Conservation (phyloP, 1,140 invertebrate species). For the Eriosoma lanigerum region DNA sequence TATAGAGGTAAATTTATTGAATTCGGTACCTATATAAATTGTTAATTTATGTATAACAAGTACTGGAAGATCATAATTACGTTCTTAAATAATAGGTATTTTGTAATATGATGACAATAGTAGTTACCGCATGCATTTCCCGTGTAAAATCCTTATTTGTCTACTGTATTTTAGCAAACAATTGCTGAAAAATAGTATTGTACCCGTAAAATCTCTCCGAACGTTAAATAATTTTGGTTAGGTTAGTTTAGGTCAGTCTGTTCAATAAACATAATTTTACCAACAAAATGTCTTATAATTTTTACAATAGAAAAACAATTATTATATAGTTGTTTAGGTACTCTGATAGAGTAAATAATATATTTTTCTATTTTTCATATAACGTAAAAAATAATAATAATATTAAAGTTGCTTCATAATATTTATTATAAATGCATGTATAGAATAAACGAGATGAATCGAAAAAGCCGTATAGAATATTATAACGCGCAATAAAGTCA, state of each 20-base stretch:
- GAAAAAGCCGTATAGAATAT: too few relatives aligned
- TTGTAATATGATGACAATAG: not conserved
- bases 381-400: not conserved
- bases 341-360: too few relatives aligned
- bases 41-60: not conserved
- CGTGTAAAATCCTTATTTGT: not conserved
- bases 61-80: not conserved
- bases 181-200: not conserved
- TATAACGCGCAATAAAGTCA: not conserved
- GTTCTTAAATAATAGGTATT: not conserved
- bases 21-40: not conserved
- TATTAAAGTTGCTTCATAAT: conserved; percentile 5
- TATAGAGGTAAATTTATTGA: not conserved
- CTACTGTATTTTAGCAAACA: too few relatives aligned
- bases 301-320: too few relatives aligned
- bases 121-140: not conserved
- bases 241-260: too few relatives aligned
- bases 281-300: too few relatives aligned
- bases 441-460: not conserved
- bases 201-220: not conserved
- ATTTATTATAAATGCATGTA: not conserved
- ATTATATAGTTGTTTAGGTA: too few relatives aligned
- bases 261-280: too few relatives aligned
- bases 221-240: not conserved
- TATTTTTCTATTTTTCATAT: too few relatives aligned